Conservation (phyloP, 2,797 vertebrate species). For the Onychomys leucogaster region DNA sequence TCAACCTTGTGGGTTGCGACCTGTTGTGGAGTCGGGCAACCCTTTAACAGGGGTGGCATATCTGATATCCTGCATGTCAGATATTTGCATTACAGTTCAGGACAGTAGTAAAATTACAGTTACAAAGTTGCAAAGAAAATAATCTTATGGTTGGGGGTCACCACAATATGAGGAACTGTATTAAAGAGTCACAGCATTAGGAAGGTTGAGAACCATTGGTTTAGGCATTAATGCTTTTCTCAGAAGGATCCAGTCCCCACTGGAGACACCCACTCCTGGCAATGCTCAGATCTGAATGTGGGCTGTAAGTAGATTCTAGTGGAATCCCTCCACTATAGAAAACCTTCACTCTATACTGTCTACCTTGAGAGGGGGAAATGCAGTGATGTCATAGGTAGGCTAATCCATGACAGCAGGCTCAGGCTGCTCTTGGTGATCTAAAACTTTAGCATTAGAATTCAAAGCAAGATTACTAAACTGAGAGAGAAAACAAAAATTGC, state of each 20-base stretch:
- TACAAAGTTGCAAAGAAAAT: neutral
- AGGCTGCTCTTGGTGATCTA: neutral
- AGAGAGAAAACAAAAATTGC: neutral
- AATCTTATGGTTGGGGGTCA: neutral
- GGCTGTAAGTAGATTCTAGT: too few species aligned
- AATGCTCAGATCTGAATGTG: neutral
- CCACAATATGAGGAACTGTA: neutral
- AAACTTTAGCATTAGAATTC: neutral
- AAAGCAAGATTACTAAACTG: neutral
- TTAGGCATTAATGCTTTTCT: neutral
- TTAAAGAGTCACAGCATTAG: neutral
- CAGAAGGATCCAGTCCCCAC: neutral
- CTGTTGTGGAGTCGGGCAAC: too few species aligned
- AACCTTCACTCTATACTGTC: neutral
- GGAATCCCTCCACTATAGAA: neutral
- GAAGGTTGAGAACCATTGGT: neutral
- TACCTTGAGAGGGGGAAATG: too few species aligned
- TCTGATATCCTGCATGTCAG: neutral
- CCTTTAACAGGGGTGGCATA: neutral
- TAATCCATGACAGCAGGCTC: neutral
- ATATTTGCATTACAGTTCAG: neutral
- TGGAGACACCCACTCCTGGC: neutral
- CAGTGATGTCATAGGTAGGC: neutral
- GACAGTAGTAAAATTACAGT: neutral
- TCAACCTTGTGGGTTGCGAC: neutral